phyloP scores from a whole-genome alignment of 1,140 invertebrate genomes.

The Medauroidea extradentata region DNA sequence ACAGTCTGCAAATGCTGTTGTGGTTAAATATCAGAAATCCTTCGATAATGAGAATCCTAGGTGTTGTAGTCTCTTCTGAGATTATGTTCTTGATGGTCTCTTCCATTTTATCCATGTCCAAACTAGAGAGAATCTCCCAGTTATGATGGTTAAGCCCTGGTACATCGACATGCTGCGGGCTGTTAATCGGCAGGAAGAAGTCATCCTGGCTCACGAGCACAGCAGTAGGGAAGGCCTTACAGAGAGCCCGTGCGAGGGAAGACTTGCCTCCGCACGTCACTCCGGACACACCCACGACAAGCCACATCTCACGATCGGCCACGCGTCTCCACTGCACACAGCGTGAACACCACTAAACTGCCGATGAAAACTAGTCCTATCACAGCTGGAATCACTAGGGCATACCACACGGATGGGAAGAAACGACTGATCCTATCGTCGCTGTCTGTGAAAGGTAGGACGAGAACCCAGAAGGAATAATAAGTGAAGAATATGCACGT shows the following conservation, averaged over 20 bases:
- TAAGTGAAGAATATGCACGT: conserved; percentile 53
- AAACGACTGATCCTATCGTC: conserved; percentile 33
- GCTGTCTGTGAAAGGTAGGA: conserved; percentile 60
- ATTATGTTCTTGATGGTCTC: conserved; percentile 49
- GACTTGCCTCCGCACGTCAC: conserved; percentile 79
- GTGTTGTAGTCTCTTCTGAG: background rate
- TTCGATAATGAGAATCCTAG: conserved; percentile 61
- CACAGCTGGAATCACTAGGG: conserved; percentile 54
- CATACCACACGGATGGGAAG: conserved; percentile 56
- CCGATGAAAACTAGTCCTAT: conserved; percentile 60
- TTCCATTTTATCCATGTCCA: conserved; percentile 72
- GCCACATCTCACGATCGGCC: conserved; percentile 43
- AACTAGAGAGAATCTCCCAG: conserved; percentile 66
- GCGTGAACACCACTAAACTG: conserved; percentile 57
- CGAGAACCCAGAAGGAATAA: conserved; percentile 63
- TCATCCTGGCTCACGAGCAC: conserved; percentile 67
- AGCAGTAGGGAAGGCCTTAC: conserved; percentile 49
- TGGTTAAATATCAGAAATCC: conserved; percentile 73
- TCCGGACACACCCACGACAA: conserved; percentile 69
- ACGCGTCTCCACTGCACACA: conserved; percentile 23
- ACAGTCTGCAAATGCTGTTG: conserved; percentile 56
- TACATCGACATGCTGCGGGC: conserved; percentile 59
- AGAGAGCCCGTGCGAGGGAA: conserved; percentile 56
- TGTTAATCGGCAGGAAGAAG: conserved; percentile 67
- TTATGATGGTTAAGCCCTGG: conserved; percentile 67